Percentiles rank a stretch among this genome's conserved stretches.
These are phyloP conservation scores for Molorchus minor DNA, from an alignment of 2,888 invertebrate genomes.

Conservation along the genomic window DNA sequence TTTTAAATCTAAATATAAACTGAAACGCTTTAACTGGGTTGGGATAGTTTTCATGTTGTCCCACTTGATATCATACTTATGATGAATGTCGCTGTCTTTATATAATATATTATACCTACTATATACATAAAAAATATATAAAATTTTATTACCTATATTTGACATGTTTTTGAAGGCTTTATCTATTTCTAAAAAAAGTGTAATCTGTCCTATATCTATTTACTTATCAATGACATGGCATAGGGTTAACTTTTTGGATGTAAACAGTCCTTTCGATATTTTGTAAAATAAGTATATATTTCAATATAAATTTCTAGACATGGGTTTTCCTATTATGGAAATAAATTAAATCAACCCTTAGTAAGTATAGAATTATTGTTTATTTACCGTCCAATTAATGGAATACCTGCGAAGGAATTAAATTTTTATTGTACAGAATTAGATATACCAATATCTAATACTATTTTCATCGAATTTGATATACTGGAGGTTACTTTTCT, in stretches of 20 bases:
- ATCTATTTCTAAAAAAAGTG: constrained; percentile 24
- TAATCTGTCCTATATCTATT: constrained; percentile 21
- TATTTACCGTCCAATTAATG: no score
- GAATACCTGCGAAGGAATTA: no score
- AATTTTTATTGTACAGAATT: no score
- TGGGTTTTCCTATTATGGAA: no score
- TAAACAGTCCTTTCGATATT: constrained; percentile 16
- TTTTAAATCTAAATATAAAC: constrained; percentile 27
- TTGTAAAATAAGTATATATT: constrained; percentile 15
- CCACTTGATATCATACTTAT: constrained; percentile 51
- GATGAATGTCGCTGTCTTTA: constrained; percentile 51
- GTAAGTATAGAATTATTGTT: no score
- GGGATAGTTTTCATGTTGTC: constrained; percentile 43
- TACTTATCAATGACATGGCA: constrained; percentile 29
- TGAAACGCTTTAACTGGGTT: constrained; percentile 50
- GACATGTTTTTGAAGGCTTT: constrained; percentile 45
- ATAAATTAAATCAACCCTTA: no score
- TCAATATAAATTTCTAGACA: constrained; percentile 27
- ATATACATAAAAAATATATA: constrained; percentile 37
- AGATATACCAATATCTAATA: no score
- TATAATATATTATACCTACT: constrained; percentile 35
- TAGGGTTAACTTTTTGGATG: constrained; percentile 28
- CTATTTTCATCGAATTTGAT: no score
- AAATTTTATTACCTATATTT: constrained; percentile 38
- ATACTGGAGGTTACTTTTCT: no score